Conservation (phyloP, 2,797 vertebrate species). For the Phrynocephalus vlangalii region DNA sequence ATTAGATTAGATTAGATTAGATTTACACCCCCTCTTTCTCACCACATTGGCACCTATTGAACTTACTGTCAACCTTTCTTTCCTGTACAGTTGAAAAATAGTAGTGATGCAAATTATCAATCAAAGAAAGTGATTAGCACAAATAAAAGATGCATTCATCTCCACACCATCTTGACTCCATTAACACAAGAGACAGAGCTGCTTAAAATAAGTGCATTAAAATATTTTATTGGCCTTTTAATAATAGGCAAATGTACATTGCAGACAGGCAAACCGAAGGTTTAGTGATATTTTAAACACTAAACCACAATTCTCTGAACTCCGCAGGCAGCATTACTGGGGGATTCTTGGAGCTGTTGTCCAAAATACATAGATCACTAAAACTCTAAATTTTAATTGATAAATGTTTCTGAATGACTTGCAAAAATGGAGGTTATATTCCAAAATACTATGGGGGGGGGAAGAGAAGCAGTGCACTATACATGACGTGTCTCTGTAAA, state of each 20-base stretch:
- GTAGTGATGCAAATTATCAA: slow-evolving; percentile 64
- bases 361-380: too few species aligned
- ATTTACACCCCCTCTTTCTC: too few species aligned
- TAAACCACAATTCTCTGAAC: slow-evolving; percentile 21
- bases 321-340: too few species aligned
- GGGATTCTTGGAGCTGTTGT: too few species aligned
- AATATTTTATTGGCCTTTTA: slow-evolving; percentile 54
- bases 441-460: background rate
- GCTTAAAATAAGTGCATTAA: slow-evolving; percentile 63
- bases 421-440: slow-evolving; percentile 13
- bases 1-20: too few species aligned
- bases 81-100: slow-evolving; percentile 60
- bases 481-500: too few species aligned
- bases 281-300: slow-evolving; percentile 43
- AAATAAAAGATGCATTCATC: slow-evolving; percentile 28
- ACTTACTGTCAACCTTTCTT: slow-evolving; percentile 47
- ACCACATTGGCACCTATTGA: background rate
- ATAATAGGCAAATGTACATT: slow-evolving; percentile 48
- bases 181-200: slow-evolving; percentile 6
- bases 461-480: background rate
- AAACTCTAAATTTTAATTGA: background rate
- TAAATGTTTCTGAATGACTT: slow-evolving; percentile 26
- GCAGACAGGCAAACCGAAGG: slow-evolving; percentile 38
- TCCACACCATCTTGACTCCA: slow-evolving; percentile 47
- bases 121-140: slow-evolving; percentile 62